Evolutionary conservation across 2,113 vertebrate species (phyloP).

Genomic region (Boulengeromyrus knoepffleri): DNA sequence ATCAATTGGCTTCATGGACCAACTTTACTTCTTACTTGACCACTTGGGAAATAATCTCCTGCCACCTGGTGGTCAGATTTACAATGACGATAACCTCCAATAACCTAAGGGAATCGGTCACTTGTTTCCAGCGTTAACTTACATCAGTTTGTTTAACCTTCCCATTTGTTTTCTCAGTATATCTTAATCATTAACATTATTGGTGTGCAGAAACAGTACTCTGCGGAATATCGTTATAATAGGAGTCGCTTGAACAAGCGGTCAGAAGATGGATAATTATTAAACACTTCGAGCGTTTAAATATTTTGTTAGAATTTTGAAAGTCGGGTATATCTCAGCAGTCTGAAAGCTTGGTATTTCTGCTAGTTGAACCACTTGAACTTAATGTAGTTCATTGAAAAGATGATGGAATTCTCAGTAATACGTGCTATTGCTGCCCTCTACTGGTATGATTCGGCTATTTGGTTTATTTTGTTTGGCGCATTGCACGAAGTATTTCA

Average conservation of each 20-base stretch:
- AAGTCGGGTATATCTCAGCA: not conserved
- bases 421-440: not conserved
- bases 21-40: not conserved
- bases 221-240: not conserved
- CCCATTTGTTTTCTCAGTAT: not conserved
- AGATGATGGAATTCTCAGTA: not conserved
- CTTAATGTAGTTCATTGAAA: not conserved
- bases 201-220: not conserved
- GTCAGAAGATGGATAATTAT: not conserved
- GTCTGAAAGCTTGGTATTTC: not conserved
- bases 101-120: not conserved
- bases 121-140: not conserved
- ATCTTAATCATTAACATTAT: not conserved
- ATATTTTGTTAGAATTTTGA: not conserved
- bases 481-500: not conserved
- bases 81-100: not conserved
- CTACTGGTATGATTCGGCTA: not conserved
- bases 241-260: not conserved
- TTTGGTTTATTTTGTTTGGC: not conserved
- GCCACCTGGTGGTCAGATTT: not conserved
- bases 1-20: not conserved
- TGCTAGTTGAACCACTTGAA: not conserved
- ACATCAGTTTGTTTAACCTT: not conserved
- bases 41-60: not conserved
- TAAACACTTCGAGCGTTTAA: not conserved